Conservation (phyloP, 2,113 vertebrate genomes). For the Elanus axillaris region DNA sequence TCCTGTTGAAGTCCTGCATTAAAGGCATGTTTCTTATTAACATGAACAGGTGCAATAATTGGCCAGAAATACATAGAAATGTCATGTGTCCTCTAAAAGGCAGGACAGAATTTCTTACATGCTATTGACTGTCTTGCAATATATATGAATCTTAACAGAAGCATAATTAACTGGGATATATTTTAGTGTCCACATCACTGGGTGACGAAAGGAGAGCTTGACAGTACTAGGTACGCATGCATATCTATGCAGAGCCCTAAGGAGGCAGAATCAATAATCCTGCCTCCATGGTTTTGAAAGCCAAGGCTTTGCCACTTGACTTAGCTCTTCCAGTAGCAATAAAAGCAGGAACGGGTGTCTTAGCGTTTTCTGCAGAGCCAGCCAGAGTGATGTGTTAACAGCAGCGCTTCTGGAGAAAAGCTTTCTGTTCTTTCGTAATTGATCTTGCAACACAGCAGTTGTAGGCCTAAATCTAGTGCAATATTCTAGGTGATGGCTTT, state of each 20-base stretch:
- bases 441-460: background rate
- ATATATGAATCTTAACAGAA: background rate
- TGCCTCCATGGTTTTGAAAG: background rate
- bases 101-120: background rate
- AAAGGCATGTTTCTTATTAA: background rate
- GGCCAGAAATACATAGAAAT: background rate
- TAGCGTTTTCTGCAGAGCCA: background rate
- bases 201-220: background rate
- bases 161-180: background rate
- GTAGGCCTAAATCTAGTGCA: background rate
- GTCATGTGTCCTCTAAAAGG: background rate
- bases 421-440: background rate
- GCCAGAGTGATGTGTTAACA: background rate
- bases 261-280: background rate
- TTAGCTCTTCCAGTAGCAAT: background rate
- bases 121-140: background rate
- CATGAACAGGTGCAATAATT: background rate
- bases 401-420: background rate
- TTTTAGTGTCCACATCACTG: background rate
- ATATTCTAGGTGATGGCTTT: background rate
- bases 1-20: background rate
- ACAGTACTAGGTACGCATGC: background rate
- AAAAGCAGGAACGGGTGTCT: background rate
- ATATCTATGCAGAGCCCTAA: background rate
- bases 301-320: background rate